Evolutionary conservation across 2,888 invertebrate species (phyloP).

Genomic region (Entomobrya multifasciata): DNA sequence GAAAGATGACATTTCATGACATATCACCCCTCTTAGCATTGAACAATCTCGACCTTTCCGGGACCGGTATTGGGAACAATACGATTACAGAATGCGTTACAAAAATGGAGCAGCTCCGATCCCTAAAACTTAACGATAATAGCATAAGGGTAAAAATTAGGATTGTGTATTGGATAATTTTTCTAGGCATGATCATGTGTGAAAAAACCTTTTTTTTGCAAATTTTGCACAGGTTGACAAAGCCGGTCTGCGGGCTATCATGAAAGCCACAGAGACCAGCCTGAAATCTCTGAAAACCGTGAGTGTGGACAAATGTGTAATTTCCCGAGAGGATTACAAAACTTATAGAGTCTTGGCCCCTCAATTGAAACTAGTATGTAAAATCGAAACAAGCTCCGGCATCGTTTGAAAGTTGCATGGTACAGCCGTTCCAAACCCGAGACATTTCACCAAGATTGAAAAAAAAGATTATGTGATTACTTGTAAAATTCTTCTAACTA

Average conservation of each 20-base stretch:
- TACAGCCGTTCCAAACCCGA: no score
- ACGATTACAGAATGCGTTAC: slow-evolving; percentile 29
- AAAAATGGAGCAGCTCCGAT: slow-evolving; percentile 5
- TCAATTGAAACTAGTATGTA: no score
- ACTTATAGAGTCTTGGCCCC: no score
- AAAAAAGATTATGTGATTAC: no score
- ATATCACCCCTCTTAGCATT: slow-evolving; percentile 37
- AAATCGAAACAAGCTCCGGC: no score
- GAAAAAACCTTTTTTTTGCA: no score
- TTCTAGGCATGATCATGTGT: not conserved
- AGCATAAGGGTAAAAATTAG: no score
- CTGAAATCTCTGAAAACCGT: not conserved
- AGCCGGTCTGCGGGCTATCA: not conserved
- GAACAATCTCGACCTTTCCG: not conserved
- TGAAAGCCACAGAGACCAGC: not conserved
- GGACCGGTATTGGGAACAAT: not conserved
- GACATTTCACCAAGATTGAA: no score
- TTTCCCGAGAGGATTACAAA: not conserved
- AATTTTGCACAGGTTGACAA: not conserved
- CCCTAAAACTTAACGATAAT: no score
- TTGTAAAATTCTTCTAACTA: no score
- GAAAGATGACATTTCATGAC: not conserved
- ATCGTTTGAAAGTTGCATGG: no score
- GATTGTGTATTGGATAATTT: not conserved
- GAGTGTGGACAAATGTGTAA: not conserved